Evolutionary conservation across 2,888 invertebrate genomes (phyloP).

Genomic region (Eilema sororculum): DNA sequence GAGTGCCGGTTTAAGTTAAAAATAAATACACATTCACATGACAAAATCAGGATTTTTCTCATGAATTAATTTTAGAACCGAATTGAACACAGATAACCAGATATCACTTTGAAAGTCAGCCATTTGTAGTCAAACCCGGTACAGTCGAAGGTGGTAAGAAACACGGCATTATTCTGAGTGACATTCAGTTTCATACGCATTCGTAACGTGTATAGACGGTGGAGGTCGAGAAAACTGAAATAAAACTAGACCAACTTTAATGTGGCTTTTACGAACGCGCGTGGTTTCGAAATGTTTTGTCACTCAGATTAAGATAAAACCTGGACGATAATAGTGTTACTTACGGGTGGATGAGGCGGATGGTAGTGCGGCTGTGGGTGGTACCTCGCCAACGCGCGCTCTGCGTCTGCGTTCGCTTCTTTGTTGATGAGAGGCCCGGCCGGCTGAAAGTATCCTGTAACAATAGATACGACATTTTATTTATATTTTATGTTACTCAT

Average conservation of each 20-base stretch:
- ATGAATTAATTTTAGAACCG: neutral
- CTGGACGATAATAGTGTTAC: constrained; percentile 38
- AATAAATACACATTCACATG: too few relatives aligned
- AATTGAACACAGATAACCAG: neutral
- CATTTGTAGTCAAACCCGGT: neutral
- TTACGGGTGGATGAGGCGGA: constrained; percentile 83
- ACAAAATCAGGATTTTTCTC: neutral
- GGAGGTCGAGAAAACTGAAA: too few relatives aligned
- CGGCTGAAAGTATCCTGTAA: constrained; percentile 95
- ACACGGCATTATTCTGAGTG: too few relatives aligned
- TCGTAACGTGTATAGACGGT: too few relatives aligned
- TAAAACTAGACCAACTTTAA: too few relatives aligned
- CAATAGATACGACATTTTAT: constrained; percentile 39
- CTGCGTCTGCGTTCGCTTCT: constrained; percentile 82
- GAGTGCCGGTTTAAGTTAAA: neutral
- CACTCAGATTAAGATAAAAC: too few relatives aligned
- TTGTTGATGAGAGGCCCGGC: constrained; percentile 95
- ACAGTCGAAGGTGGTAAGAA: neutral
- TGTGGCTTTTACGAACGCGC: too few relatives aligned
- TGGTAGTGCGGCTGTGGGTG: constrained; percentile 81
- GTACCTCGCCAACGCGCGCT: constrained; percentile 82
- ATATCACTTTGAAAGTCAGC: neutral
- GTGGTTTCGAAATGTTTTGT: too few relatives aligned
- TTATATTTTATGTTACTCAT: neutral
- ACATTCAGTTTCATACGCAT: too few relatives aligned